Base-by-base conservation (phyloP, 2,113 vertebrate genomes). In the Rhagologus leucostigma region DNA sequence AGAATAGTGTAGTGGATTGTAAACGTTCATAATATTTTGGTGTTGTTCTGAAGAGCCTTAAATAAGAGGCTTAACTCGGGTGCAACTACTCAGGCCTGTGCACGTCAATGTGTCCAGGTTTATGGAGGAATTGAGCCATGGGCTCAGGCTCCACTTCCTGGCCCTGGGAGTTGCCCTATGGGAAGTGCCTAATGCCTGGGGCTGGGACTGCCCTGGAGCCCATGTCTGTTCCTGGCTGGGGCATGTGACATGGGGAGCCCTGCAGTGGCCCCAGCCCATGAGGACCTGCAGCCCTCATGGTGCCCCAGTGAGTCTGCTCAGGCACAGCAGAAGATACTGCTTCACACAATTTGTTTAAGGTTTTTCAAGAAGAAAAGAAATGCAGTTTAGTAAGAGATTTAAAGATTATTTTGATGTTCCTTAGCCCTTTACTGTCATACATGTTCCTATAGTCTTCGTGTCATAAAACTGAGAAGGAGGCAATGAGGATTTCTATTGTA, bases 201-300 rank as follows among this genome's bases (percentile, higher is more conserved):
- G 4, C 24, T 62, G 47, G 39, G 9, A 3, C 24, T 76, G 37
- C 10, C n/a, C 29, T 2, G 1, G 7, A 30, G 20, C 22, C 17
- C 62, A 14, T 2, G 8, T 37, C 17, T 59, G 44, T 44, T 62
- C 10, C 44, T 37, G 70, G 11, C 55, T 59, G 57, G 53, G 47
- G 7, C 0, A 4, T n/a, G 32, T 63, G 27, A 32, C 24, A 3
- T 24, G 49, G 17, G 26, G 16, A 64, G 12, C 29, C 29, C 82
- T 6, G 7, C 2, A 20, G 2, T 0, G 4, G 13, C 50, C 42
- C 16, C 30, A 24, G 37, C 47, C 41, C 13, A 0, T 8, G 47
- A 22, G 16, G 26, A 71, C 14, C 20, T 56, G 33, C 59, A 22
- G 29, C 55, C 22, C 33, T 52, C 50, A 5, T 1, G 0, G 11